Evolutionary conservation across 1,140 invertebrate species (phyloP).

Genomic region (Bombus waltoni): DNA sequence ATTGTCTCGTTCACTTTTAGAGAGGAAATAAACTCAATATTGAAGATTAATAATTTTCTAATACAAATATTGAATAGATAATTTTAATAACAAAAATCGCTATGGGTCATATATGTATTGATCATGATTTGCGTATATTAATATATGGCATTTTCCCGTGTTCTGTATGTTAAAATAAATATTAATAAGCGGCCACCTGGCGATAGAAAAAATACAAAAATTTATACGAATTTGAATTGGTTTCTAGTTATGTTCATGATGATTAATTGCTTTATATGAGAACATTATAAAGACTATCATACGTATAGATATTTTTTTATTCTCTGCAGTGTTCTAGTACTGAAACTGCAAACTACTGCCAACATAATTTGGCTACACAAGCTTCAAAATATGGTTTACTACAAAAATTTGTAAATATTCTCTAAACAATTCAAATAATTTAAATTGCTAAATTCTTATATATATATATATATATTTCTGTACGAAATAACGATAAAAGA

Average conservation of each 20-base stretch:
- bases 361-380: slow-evolving; percentile 46
- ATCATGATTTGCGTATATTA: slow-evolving; percentile 26
- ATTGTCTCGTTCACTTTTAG: background rate
- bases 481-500: slow-evolving; percentile 17
- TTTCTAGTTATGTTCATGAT: slow-evolving; percentile 9
- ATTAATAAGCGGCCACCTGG: background rate
- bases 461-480: background rate
- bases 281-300: slow-evolving; percentile 13
- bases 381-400: slow-evolving; percentile 47
- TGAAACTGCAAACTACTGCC: slow-evolving; percentile 30
- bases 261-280: slow-evolving; percentile 9
- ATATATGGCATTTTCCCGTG: slow-evolving; percentile 4
- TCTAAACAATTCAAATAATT: slow-evolving; percentile 41
- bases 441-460: slow-evolving; percentile 39
- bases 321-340: slow-evolving; percentile 25
- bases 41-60: background rate
- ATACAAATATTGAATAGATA: background rate
- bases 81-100: slow-evolving; percentile 12
- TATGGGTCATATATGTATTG: slow-evolving; percentile 15
- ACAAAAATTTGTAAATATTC: slow-evolving; percentile 39
- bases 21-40: background rate
- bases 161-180: slow-evolving; percentile 20
- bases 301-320: slow-evolving; percentile 43
- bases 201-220: background rate
- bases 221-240: background rate